Evolutionary conservation across 2,888 invertebrate species (phyloP).

Genomic region (Danaus chrysippus): DNA sequence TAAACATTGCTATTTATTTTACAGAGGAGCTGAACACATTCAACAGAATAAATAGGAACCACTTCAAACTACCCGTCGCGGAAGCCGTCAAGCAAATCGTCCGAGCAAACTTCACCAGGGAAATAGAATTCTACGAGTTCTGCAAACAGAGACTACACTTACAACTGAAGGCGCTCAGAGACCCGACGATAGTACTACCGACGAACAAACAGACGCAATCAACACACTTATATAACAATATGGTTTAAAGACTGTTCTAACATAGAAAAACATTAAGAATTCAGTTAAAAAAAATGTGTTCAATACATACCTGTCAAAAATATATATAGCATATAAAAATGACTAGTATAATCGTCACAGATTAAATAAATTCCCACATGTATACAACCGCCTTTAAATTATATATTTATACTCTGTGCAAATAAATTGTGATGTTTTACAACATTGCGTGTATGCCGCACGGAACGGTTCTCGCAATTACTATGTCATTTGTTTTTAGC

Average conservation of each 20-base stretch:
- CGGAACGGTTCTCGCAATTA: background rate
- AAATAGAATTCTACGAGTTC: conserved; percentile 95
- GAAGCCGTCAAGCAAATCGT: conserved; percentile 92
- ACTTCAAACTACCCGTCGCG: conserved; percentile 92
- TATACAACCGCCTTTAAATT: no score
- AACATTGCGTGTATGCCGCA: background rate
- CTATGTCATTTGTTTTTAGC: background rate
- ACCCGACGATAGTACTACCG: conserved; percentile 62
- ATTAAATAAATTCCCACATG: no score
- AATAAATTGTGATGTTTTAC: no score
- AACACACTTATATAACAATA: conserved; percentile 19
- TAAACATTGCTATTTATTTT: background rate
- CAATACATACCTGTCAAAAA: no score
- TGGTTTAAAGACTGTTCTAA: conserved; percentile 8
- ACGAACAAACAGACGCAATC: conserved; percentile 11
- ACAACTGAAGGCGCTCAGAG: conserved; percentile 86
- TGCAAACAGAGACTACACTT: conserved; percentile 90
- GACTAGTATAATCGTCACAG: no score
- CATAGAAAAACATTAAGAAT: background rate
- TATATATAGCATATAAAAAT: no score
- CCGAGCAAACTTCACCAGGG: conserved; percentile 90
- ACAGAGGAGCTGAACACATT: conserved; percentile 87
- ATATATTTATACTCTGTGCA: no score
- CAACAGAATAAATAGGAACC: conserved; percentile 90
- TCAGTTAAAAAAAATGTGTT: background rate